Percentiles rank a stretch among this genome's conserved stretches.
phyloP scores from a whole-genome alignment of 2,113 vertebrate genomes.

The Calcarius ornatus region DNA sequence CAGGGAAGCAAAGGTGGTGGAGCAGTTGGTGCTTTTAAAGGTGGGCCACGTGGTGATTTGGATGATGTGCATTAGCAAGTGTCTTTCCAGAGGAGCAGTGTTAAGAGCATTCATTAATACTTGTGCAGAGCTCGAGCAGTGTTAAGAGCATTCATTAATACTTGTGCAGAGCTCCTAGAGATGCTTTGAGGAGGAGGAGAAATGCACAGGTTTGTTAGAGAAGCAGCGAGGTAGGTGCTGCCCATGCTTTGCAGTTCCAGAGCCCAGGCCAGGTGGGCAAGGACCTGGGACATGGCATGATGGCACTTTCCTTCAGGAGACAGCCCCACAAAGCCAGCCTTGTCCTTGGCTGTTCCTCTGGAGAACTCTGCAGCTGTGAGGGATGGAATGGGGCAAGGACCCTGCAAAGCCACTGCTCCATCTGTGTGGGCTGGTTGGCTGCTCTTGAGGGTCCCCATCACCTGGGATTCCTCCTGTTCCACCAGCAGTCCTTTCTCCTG shows the following conservation, averaged over 20 bases:
- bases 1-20: not conserved
- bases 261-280: fast-evolving
- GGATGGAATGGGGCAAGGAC: fast-evolving
- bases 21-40: not conserved
- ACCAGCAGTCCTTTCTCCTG: not conserved
- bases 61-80: fast-evolving
- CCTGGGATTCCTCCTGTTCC: not conserved
- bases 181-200: not conserved
- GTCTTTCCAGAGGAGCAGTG: not conserved
- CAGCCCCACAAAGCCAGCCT: not conserved
- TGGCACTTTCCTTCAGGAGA: not conserved
- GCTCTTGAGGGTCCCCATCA: fast-evolving
- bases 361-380: not conserved
- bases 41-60: too few species aligned
- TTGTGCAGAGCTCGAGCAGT: not conserved
- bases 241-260: fast-evolving
- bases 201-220: fast-evolving
- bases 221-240: not conserved
- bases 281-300: fast-evolving
- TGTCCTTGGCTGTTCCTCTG: fast-evolving
- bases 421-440: not conserved
- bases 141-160: too few species aligned
- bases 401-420: fast-evolving
- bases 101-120: not conserved
- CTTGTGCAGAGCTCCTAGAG: not conserved